phyloP scores from a whole-genome alignment of 2,888 invertebrate species.

The Augochlorella aurata region DNA sequence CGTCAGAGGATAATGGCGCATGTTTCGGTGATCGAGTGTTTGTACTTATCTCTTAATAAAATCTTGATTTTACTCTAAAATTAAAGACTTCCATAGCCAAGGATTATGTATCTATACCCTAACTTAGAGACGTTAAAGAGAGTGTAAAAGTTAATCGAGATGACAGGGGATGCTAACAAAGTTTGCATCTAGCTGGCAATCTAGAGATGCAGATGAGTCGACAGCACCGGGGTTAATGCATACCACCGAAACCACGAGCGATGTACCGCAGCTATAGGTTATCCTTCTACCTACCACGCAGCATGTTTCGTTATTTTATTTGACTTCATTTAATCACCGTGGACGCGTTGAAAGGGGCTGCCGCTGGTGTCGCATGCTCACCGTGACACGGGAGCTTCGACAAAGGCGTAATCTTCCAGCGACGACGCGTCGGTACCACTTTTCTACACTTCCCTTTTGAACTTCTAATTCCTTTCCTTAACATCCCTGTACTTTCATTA shows the following conservation, averaged over 20 bases:
- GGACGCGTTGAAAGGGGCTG: constrained; percentile 38
- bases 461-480: background rate
- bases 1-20: background rate
- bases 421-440: constrained; percentile 6
- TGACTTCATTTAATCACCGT: constrained; percentile 60
- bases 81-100: too few species aligned
- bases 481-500: background rate
- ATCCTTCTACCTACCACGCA: constrained; percentile 38
- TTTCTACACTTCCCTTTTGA: background rate
- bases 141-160: background rate
- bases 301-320: constrained; percentile 59
- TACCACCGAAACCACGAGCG: constrained; percentile 35
- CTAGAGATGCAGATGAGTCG: background rate
- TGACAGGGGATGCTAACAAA: background rate
- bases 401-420: constrained; percentile 53
- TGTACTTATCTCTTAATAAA: too few species aligned
- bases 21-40: background rate
- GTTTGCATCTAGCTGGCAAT: background rate
- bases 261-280: constrained; percentile 19
- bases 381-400: constrained; percentile 35
- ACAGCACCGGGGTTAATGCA: constrained; percentile 9
- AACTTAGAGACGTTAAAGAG: too few species aligned
- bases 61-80: too few species aligned
- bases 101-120: too few species aligned
- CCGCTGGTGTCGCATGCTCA: constrained; percentile 52